Evolutionary conservation across 92 coral and sea anemone species (phyloP).

Genomic region (Metridium senile): DNA sequence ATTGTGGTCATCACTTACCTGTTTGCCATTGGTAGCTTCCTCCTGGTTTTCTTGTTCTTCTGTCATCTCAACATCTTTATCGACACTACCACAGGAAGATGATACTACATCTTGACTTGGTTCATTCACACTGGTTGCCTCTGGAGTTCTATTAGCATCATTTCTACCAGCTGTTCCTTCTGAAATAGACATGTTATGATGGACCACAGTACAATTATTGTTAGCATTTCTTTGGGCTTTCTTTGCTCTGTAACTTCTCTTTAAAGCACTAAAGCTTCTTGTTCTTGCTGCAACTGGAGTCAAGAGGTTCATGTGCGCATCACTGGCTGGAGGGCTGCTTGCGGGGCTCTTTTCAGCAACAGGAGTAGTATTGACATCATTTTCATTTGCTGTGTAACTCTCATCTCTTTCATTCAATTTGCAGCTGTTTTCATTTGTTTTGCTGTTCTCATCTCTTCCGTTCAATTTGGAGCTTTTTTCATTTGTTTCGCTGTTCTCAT

Average conservation of each 20-base stretch:
- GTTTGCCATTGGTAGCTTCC: neutral
- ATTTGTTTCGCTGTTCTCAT: neutral
- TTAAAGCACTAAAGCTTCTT: conserved; percentile 68
- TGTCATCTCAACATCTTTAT: conserved; percentile 13
- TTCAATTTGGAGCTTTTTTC: neutral
- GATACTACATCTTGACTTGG: conserved; percentile 1
- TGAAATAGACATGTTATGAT: too few species aligned
- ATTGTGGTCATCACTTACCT: conserved; percentile 23
- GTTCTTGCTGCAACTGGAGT: conserved; percentile 67
- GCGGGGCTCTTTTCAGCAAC: neutral
- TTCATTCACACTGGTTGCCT: neutral
- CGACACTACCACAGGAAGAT: neutral
- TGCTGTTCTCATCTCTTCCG: neutral
- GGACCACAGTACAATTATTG: too few species aligned
- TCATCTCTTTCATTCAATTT: neutral
- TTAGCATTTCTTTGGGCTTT: neutral
- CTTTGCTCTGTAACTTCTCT: conserved; percentile 58
- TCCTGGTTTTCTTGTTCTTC: neutral
- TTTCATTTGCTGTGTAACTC: neutral
- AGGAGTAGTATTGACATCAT: conserved; percentile 10
- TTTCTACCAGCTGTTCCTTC: neutral
- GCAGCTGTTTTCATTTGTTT: neutral
- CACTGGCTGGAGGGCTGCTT: neutral
- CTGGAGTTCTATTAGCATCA: neutral
- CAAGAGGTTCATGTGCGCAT: neutral